A percentile compares a stretch with the other conserved stretches of the same genome.
These are phyloP conservation scores for Diadromus collaris DNA, from an alignment of 2,888 invertebrate genomes.

Conservation along the genomic window DNA sequence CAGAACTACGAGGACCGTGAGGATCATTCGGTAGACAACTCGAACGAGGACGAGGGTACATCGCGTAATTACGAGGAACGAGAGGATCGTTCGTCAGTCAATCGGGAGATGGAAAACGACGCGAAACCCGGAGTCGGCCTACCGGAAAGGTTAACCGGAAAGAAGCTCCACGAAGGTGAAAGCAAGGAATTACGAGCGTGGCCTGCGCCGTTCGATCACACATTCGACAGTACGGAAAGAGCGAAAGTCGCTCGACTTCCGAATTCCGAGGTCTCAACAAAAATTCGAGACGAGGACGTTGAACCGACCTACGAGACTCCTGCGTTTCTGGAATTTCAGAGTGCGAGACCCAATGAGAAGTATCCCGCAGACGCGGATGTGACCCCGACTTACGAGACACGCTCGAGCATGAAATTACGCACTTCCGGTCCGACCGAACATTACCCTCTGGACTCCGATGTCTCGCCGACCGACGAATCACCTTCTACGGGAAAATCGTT, in stretches of 20 bases:
- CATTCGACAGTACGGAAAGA: constrained; percentile 69
- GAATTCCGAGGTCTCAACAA: constrained; percentile 28
- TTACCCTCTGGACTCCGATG: neutral
- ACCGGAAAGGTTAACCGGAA: constrained; percentile 60
- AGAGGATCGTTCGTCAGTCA: constrained; percentile 1
- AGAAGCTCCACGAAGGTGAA: constrained; percentile 69
- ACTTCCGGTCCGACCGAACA: neutral
- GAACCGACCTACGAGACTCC: constrained; percentile 44
- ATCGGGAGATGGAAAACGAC: constrained; percentile 47
- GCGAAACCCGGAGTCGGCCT: constrained; percentile 56
- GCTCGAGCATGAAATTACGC: constrained; percentile 15
- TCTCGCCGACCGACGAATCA: constrained; percentile 36
- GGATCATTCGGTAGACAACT: neutral
- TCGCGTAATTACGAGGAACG: constrained; percentile 28
- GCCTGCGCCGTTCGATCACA: constrained; percentile 75
- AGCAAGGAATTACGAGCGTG: constrained; percentile 69
- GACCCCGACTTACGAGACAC: constrained; percentile 36
- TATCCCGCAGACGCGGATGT: neutral
- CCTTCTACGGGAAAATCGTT: constrained; percentile 2
- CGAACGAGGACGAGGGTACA: constrained; percentile 16
- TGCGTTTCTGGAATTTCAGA: constrained; percentile 11
- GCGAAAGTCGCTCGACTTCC: constrained; percentile 47
- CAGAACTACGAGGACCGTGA: constrained; percentile 1
- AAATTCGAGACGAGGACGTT: constrained; percentile 22
- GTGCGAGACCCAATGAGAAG: neutral